phyloP scores from a whole-genome alignment of 1,140 invertebrate species.

The Caligus rogercresseyi region DNA sequence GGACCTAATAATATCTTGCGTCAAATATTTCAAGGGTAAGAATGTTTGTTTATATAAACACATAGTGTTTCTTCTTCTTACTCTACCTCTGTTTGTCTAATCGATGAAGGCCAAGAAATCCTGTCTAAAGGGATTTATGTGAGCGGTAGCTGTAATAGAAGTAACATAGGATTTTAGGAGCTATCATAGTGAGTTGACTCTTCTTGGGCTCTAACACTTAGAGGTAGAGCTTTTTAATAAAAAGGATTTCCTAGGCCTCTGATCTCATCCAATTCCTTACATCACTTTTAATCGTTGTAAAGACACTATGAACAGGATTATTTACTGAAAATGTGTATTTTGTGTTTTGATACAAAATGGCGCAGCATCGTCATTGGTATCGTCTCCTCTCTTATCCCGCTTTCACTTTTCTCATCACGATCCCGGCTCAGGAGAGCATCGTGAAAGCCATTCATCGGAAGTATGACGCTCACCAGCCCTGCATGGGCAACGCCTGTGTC shows the following conservation, averaged over 20 bases:
- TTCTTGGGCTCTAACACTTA: no score
- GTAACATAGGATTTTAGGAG: no score
- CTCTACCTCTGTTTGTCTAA: no score
- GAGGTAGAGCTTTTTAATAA: no score
- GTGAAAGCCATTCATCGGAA: background rate
- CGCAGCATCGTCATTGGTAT: slow-evolving; percentile 7
- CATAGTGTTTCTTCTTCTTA: no score
- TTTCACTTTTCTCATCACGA: background rate
- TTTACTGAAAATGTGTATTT: slow-evolving; percentile 4
- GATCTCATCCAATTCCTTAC: background rate
- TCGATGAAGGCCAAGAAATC: background rate
- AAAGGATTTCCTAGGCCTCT: background rate
- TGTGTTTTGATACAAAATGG: slow-evolving; percentile 15
- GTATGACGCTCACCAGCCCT: background rate
- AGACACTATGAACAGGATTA: background rate
- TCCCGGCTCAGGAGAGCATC: background rate
- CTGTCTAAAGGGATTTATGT: background rate
- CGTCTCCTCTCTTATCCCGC: background rate
- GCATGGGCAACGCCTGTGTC: slow-evolving; percentile 5
- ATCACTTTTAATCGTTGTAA: background rate
- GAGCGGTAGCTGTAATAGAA: no score
- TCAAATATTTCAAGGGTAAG: no score
- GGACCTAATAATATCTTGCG: no score
- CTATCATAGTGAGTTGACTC: no score
- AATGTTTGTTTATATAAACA: no score